Conservation (phyloP, 2,113 vertebrate genomes). For the Naja naja region DNA sequence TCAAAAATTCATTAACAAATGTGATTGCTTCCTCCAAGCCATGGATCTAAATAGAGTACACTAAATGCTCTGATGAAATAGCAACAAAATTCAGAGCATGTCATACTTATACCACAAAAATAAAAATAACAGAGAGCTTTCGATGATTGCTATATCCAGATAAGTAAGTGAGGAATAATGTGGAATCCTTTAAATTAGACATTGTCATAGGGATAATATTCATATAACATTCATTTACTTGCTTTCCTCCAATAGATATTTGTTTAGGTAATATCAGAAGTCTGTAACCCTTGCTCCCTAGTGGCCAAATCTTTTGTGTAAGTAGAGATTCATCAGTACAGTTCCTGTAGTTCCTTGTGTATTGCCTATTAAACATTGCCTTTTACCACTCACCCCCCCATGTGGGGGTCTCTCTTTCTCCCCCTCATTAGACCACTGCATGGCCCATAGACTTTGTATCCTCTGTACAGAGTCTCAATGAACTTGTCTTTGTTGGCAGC, state of each 20-base stretch:
- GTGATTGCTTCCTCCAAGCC: slow-evolving; percentile 37
- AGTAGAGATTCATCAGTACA: background rate
- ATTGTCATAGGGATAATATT: background rate
- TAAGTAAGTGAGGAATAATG: background rate
- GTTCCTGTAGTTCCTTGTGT: background rate
- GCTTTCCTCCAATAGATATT: background rate
- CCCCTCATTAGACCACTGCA: background rate
- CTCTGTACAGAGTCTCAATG: background rate
- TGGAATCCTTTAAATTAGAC: background rate
- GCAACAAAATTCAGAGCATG: background rate
- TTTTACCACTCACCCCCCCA: background rate
- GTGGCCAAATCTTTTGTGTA: background rate
- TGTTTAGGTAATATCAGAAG: background rate
- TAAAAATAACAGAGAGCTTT: background rate
- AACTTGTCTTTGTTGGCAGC: background rate
- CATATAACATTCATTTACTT: background rate
- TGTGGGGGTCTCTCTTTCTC: background rate
- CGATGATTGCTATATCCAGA: background rate
- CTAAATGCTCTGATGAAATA: background rate
- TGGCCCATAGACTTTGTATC: background rate
- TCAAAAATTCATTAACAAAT: slow-evolving; percentile 19
- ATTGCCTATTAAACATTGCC: background rate
- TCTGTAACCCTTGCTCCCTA: background rate
- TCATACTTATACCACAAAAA: background rate
- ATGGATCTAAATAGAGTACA: background rate